Base-by-base conservation (phyloP, 2,113 vertebrate species). In the Paramisgurnus dabryanus region DNA sequence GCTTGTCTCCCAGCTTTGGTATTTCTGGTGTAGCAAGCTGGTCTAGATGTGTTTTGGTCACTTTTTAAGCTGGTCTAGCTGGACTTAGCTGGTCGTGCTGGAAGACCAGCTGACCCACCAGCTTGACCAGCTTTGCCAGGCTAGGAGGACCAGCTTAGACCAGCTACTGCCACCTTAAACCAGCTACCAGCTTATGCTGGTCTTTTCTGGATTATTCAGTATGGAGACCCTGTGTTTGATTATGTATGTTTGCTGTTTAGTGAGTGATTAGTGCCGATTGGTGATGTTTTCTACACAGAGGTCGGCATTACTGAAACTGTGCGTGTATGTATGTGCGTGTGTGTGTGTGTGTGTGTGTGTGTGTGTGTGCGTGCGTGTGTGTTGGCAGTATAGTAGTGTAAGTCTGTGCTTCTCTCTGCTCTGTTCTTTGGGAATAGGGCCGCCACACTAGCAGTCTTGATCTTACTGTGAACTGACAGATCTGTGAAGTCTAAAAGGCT, bases 381-480 rank as follows among this genome's bases (percentile, higher is more conserved):
- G 70, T 39, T 15, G 13, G 49, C 69, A 15, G 61, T 60, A 47
- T 50, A 76, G 39, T 15, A 13, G 50, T 40, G 67, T 66, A 57
- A n/a, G 41, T 71, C 43, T 61, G 53, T 8, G 45, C 58, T 41
- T 45, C 9, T 63, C 71, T 73, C 71, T 40, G 18, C 41, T 67
- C 74, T 34, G 41, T 67, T 74, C 72, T 79, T 39, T 78, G 76
- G 68, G 76, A 82, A 82, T 74, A 67, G 82, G 58, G 58, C 71
- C 41, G 53, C 75, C 63, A 78, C 40, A 76, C 70, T 27, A 82
- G 65, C 18, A 17, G 69, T 73, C 77, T 84, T 86, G 78, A 80
- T 83, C 75, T 76, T 85, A 63, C 72, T 58, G 43, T 68, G 76
- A 80, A 80, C 84, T 82, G 86, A 82, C 80, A 84, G 82, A 65